phyloP scores from a whole-genome alignment of 2,888 invertebrate species.

The Caenorhabditis sp. region DNA sequence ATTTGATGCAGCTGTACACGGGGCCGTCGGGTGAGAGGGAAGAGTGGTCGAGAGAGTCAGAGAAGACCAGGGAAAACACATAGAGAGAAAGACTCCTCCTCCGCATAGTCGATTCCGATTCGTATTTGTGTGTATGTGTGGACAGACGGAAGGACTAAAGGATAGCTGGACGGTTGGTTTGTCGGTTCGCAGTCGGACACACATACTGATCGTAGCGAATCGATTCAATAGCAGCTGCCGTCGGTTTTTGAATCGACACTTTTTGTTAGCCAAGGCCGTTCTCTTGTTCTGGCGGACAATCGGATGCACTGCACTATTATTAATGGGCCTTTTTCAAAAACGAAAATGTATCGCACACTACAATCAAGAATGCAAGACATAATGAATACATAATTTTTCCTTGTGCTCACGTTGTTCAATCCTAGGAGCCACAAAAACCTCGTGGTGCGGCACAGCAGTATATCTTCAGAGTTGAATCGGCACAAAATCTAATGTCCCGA shows the following conservation, averaged over 20 bases:
- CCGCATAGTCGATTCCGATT: conserved; percentile 48
- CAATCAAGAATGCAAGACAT: neutral
- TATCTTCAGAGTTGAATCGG: too few species aligned
- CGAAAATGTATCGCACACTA: neutral
- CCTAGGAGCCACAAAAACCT: too few species aligned
- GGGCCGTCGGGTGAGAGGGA: conserved; percentile 26
- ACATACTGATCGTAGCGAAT: conserved; percentile 16
- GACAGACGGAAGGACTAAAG: conserved; percentile 31
- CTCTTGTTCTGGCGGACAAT: conserved; percentile 11
- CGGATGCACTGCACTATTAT: neutral
- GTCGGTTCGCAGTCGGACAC: conserved; percentile 36
- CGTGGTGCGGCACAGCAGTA: too few species aligned
- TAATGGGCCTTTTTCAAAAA: neutral
- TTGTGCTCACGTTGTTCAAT: too few species aligned
- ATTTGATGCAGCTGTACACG: conserved; percentile 52
- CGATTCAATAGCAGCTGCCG: neutral
- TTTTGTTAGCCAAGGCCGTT: conserved; percentile 19
- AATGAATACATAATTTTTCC: neutral
- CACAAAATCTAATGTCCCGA: too few species aligned
- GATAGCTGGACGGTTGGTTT: conserved; percentile 21
- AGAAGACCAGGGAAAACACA: conserved; percentile 12
- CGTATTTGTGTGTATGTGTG: conserved; percentile 39
- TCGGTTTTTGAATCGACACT: conserved; percentile 12
- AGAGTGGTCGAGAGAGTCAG: conserved; percentile 25
- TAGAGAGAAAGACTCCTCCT: conserved; percentile 40